Base-by-base conservation (phyloP, 2,888 invertebrate species). In the Euplexia lucipara region DNA sequence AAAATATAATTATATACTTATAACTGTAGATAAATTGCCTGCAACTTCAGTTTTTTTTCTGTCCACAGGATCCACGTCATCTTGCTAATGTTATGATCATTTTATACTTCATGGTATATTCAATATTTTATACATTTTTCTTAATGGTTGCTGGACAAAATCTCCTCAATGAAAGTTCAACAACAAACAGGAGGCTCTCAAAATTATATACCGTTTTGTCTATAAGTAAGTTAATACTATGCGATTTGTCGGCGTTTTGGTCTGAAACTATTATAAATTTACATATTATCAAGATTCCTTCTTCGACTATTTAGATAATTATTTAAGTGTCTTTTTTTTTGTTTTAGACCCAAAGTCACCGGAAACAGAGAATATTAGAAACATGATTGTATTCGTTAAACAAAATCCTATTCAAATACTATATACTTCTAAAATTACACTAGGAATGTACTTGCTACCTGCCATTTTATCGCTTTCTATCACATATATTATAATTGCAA, bases 401-500 rank as follows among this genome's bases (percentile, higher is more conserved):
- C 9, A 32, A 10, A 57, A 69, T 20, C 65, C 60, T 0, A 47
- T 77, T 0, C 32, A 65, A 32, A 65, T 74, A 20, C 20, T 44
- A 26, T 63, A 66, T 3, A 35, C 63, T 8, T 8, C 34, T 3
- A 63, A 62, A 18, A 12, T 52, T 1, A 41, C 47, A 0, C 5
- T 78, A 14, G 60, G 63, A 16, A 70, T 70, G 71, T 49, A 65
- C 20, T 37, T 75, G 14, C 32, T 75, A 16, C 78, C 80, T 1
- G 34, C 48, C 2, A 42, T 71, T 12, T 6, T 76, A 12, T 67
- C 78, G 1, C 12, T 60, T 0, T 51, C 52, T 6, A 37, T 63
- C 0, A 35, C 47, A 1, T 58, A 76, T 18, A 49, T 73, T 0
- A 70, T 78, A 10, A 54, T 60, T 8, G 41, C 34, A 6, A 56